Base-by-base conservation (phyloP, 2,113 vertebrate genomes). In the Coracopsis vasa region DNA sequence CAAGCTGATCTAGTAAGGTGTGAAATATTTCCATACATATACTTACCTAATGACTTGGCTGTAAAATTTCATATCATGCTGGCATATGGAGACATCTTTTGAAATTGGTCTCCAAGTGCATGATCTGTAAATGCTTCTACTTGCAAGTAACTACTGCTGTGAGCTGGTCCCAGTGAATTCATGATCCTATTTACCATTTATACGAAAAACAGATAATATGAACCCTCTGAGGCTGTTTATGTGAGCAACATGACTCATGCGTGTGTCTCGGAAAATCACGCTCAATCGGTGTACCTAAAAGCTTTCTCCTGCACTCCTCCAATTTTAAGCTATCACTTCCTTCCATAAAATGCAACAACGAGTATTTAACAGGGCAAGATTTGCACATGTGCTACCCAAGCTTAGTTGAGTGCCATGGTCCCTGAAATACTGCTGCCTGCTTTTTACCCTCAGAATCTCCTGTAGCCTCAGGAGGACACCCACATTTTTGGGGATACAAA, bases 11-110 rank as follows among this genome's bases (percentile, higher is more conserved):
- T 53, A 42, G 70, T 50, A 92, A 92, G 70, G 58, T 86, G 48
- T 62, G 58, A 92, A 94, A 29, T 28, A 84, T 42, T 86, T 92
- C 88, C n/a, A 81, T 71, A 79, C 16, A 69, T 72, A 47, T 58
- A 84, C 94, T 82, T 92, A 91, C 83, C 91, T 93, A 93, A 88
- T 92, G 82, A 93, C 53, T 91, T 95, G 86, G 62, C 80, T 87
- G 65, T 66, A 95, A 95, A 94, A 94, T 65, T 87, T 85, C 73
- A 44, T 69, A 11, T 56, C 44, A 39, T 85, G 3, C 31, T 56
- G 48, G 56, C 88, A 85, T 85, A 87, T 42, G 80, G 66, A 83
- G 45, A 62, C 58, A 28, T 27, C 75, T 89, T 94, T 80, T 81
- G 73, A 91, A 89, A 91, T 53, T 42, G 39, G 13, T 60, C 60